Conservation (phyloP, 2,113 vertebrate genomes). For the Gavialis gangeticus region DNA sequence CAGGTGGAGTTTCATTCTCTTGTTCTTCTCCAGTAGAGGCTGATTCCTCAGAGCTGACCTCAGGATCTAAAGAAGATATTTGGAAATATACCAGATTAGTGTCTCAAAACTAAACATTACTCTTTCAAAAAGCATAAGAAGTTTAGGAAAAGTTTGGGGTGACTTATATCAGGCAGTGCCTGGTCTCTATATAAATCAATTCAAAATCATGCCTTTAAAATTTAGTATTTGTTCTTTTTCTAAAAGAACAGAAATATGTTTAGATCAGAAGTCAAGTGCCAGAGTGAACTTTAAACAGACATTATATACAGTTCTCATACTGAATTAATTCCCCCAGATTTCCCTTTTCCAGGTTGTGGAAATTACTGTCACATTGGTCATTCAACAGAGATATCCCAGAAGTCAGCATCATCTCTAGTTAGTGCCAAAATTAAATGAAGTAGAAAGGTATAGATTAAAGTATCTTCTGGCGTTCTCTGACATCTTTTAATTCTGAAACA, state of each 20-base stretch:
- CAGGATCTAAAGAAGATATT: conserved; percentile 78
- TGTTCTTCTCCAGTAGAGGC: conserved; percentile 87
- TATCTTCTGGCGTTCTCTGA: background rate
- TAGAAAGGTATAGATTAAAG: background rate
- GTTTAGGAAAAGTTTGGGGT: background rate
- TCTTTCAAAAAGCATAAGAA: background rate
- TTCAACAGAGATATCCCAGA: background rate
- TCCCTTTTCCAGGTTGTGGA: background rate
- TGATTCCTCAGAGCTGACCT: conserved; percentile 89
- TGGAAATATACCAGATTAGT: conserved; percentile 4
- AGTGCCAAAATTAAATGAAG: background rate
- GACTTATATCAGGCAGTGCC: background rate
- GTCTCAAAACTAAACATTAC: background rate
- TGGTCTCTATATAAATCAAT: background rate
- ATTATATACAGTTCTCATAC: background rate
- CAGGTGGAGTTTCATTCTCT: conserved; percentile 81
- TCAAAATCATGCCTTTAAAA: background rate
- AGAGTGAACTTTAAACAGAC: background rate
- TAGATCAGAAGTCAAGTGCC: background rate
- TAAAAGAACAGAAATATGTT: background rate
- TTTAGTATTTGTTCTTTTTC: background rate
- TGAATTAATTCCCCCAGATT: background rate
- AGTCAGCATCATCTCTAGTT: background rate
- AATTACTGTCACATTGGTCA: background rate
- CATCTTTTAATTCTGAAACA: background rate